Base-by-base conservation (phyloP, 2,113 vertebrate genomes). In the Pardalotus punctatus region DNA sequence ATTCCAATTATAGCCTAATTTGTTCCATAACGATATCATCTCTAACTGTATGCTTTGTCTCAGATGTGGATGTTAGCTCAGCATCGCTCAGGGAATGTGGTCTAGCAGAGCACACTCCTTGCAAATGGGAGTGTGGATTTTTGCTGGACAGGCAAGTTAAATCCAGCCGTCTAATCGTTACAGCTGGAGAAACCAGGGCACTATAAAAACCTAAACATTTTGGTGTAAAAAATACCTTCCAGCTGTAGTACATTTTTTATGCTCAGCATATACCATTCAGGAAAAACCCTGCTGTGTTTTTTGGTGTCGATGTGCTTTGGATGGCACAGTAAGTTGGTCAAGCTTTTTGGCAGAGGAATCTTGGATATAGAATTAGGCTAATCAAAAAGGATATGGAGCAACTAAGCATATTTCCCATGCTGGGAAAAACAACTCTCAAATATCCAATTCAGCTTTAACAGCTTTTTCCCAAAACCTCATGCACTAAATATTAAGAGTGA, bases 381-480 rank as follows among this genome's bases (percentile, higher is more conserved):
- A 81, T 71, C 40, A 48, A 67, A 90, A 86, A 78, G 58, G 60
- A 51, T 84, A 48, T 20, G 40, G 79, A 86, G 62, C 79, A 58
- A 48, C 47, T 78, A 62, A 78, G 65, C n/a, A 4, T 73, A 71
- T 66, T 93, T 94, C 60, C 64, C 69, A 64, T 74, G 67, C 72
- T 47, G 80, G 56, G 79, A 71, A 90, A 73, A 96, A 83, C 50
- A 92, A 76, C 70, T 79, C 29, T n/a, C 3, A 54, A 79, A 60
- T 90, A 92, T 94, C 90, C 54, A 85, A 48, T 96, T 89, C 62
- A 93, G 84, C 90, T 93, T 77, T 54, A 79, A 81, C 69, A 76
- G 86, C 83, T 92, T 94, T 93, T 94, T 42, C 76, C 73, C 85
- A 58, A 93, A 93, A 91, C 47, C 33, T 93, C 86, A 72, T 35